A percentile compares a stretch with the other conserved stretches of the same genome.
These are phyloP conservation scores for Drosophila macrospina DNA, from an alignment of 2,888 invertebrate genomes.

Conservation along the genomic window DNA sequence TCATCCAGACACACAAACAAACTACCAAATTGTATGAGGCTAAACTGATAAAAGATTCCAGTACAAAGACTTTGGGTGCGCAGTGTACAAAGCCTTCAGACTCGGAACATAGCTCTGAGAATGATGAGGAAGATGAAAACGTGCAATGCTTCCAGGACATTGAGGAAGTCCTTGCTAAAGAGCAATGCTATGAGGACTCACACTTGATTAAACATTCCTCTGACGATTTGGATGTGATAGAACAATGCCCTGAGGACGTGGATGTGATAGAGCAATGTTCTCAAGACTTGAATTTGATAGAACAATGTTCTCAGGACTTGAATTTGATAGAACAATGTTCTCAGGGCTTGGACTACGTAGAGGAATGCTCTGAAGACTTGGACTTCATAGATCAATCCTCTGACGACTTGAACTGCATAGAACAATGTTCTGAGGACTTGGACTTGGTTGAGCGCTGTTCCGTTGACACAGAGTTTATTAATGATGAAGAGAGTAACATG, in stretches of 20 bases:
- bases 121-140: too few relatives aligned
- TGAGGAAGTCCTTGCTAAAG: too few relatives aligned
- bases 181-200: too few relatives aligned
- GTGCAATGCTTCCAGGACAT: too few relatives aligned
- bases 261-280: neutral
- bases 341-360: neutral
- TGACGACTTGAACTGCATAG: neutral
- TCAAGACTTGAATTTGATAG: neutral
- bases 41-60: neutral
- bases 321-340: neutral
- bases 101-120: neutral
- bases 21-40: slow-evolving; percentile 6
- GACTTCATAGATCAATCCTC: neutral
- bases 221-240: too few relatives aligned
- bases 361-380: neutral
- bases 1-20: slow-evolving; percentile 45
- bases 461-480: neutral
- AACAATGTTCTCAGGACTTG: neutral
- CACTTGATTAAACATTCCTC: too few relatives aligned
- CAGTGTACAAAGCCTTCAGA: neutral
- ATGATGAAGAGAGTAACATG: neutral
- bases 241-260: neutral
- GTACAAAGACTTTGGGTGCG: neutral
- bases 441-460: neutral
- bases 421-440: neutral